Percentiles rank a stretch among this genome's conserved stretches.
These are phyloP conservation scores for Smutsia gigantea DNA, from an alignment of 2,797 vertebrate species.

Conservation along the genomic window DNA sequence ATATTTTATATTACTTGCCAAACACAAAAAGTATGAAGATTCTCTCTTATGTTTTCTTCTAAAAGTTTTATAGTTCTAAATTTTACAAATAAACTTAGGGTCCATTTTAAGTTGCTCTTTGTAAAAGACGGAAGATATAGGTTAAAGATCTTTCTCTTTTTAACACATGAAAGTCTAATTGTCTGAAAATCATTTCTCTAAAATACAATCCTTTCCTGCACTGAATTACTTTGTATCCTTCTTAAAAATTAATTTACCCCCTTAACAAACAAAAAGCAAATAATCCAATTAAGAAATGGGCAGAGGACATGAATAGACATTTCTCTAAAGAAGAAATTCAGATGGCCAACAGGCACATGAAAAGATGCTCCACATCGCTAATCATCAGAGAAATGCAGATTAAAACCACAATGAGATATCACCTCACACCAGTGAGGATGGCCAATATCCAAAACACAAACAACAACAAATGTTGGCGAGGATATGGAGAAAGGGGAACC, in stretches of 20 bases:
- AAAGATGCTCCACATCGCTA: too few relatives aligned
- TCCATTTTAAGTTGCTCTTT: slow-evolving; percentile 2
- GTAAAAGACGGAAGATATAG: neutral
- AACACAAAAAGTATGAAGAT: neutral
- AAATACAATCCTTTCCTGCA: neutral
- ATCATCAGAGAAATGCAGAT: too few relatives aligned
- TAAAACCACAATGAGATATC: too few relatives aligned
- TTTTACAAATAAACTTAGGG: neutral
- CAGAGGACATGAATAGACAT: too few relatives aligned
- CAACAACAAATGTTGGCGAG: too few relatives aligned
- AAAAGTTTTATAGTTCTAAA: neutral
- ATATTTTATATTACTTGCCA: neutral
- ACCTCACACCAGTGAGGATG: too few relatives aligned
- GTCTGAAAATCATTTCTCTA: neutral
- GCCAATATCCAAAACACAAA: too few relatives aligned
- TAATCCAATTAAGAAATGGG: too few relatives aligned
- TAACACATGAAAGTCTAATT: neutral
- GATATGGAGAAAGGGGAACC: too few relatives aligned
- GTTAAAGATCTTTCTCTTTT: neutral
- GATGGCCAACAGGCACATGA: too few relatives aligned
- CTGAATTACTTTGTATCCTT: neutral
- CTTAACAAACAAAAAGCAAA: too few relatives aligned
- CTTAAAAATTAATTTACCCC: neutral
- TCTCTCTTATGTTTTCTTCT: neutral
- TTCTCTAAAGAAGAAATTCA: too few relatives aligned